These are phyloP conservation scores for Cinclus mexicanus DNA, from an alignment of 2,113 vertebrate species.

Conservation along the genomic window DNA sequence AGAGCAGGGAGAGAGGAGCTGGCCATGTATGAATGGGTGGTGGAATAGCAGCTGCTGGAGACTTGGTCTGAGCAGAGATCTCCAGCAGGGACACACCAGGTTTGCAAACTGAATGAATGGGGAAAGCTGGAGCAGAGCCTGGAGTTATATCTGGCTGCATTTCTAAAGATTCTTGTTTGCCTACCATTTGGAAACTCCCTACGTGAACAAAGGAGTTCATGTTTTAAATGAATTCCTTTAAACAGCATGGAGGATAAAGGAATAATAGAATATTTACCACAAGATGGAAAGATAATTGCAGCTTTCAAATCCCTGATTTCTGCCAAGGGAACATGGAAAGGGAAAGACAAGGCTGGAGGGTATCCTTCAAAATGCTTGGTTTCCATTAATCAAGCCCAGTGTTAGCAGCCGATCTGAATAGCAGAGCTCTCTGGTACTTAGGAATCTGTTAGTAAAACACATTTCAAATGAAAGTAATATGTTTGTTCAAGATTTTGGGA, in stretches of 20 bases:
- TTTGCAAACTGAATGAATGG: slow-evolving; percentile 55
- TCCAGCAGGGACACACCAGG: slow-evolving; percentile 11
- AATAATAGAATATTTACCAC: slow-evolving; percentile 53
- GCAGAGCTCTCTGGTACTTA: neutral
- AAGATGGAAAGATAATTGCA: slow-evolving; percentile 19
- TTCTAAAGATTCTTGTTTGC: slow-evolving; percentile 8
- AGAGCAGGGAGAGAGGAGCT: neutral
- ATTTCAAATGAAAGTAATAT: neutral
- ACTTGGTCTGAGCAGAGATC: slow-evolving; percentile 10
- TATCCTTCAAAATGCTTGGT: neutral
- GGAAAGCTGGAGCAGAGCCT: slow-evolving; percentile 44
- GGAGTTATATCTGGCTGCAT: slow-evolving; percentile 3
- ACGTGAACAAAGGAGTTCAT: slow-evolving; percentile 21
- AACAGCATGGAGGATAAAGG: slow-evolving; percentile 5
- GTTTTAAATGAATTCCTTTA: slow-evolving; percentile 50
- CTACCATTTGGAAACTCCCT: slow-evolving; percentile 18
- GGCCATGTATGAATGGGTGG: neutral
- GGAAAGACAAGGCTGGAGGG: neutral
- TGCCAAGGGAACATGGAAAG: neutral
- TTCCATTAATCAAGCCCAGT: neutral
- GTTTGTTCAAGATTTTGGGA: neutral
- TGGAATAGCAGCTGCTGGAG: neutral
- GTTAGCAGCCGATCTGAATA: neutral
- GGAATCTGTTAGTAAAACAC: slow-evolving; percentile 6
- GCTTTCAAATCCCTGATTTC: slow-evolving; percentile 29